Percentiles rank a stretch among this genome's conserved stretches.
These are phyloP conservation scores for Phrynocephalus forsythii DNA, from an alignment of 2,797 vertebrate species.

Conservation along the genomic window DNA sequence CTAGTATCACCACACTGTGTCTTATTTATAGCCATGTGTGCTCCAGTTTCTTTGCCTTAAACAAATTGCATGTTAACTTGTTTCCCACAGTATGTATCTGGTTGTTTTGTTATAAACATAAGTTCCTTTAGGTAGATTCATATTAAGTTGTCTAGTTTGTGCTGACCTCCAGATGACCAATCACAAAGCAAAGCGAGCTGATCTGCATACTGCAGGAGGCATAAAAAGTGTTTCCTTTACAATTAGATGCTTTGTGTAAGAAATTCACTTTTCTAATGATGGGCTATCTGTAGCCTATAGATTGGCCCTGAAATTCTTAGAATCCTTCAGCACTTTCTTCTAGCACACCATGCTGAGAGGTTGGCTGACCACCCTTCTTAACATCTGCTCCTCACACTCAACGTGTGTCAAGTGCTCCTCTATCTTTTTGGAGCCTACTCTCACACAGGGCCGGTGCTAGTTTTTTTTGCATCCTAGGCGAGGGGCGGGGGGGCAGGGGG, in stretches of 20 bases:
- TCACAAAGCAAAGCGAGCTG: no score
- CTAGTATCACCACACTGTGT: neutral
- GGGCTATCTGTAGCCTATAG: no score
- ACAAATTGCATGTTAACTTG: neutral
- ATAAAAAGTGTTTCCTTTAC: neutral
- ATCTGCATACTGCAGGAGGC: no score
- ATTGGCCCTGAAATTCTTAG: neutral
- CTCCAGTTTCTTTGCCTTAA: neutral
- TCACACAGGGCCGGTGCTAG: neutral
- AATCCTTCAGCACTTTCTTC: neutral
- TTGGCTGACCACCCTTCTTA: neutral
- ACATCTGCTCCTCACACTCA: neutral
- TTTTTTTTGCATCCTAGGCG: no score
- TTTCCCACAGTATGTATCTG: neutral
- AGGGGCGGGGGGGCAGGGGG: no score
- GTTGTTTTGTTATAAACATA: neutral
- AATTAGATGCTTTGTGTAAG: neutral
- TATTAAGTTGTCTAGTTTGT: neutral
- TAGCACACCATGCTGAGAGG: neutral
- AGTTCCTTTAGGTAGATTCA: neutral
- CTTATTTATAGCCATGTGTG: neutral
- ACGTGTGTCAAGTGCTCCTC: neutral
- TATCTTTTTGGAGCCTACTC: neutral
- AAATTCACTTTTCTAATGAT: no score
- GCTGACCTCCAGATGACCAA: no score